Evolutionary conservation across 2,113 vertebrate species (phyloP).

Genomic region (Apodemus speciosus): DNA sequence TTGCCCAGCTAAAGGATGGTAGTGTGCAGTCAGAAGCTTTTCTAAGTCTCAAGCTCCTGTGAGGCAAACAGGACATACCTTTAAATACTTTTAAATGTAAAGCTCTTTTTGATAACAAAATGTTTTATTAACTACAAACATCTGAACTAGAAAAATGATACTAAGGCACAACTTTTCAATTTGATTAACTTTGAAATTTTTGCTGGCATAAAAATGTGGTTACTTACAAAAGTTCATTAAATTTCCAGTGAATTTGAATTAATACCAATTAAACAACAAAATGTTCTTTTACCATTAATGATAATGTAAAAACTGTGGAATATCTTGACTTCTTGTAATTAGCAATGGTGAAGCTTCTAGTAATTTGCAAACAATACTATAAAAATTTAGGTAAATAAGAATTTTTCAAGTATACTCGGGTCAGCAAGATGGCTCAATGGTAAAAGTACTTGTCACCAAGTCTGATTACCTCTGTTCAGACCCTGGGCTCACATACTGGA

Average conservation of each 20-base stretch:
- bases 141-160: conserved; percentile 35
- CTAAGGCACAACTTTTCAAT: not conserved
- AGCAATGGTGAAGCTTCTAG: conserved; percentile 1
- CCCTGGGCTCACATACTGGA: too few species aligned
- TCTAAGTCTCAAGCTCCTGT: not conserved
- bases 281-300: conserved; percentile 6
- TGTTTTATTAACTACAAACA: conserved; percentile 14
- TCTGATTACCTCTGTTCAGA: not conserved
- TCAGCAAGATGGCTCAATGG: not conserved
- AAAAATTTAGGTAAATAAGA: not conserved
- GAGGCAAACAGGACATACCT: not conserved
- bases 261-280: not conserved
- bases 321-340: conserved; percentile 27
- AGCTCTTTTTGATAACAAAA: not conserved
- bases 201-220: conserved; percentile 24
- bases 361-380: conserved; percentile 5
- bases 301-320: not conserved
- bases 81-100: not conserved
- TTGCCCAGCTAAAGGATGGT: not conserved
- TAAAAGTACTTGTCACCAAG: too few species aligned
- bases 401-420: not conserved
- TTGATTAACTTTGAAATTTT: conserved; percentile 20
- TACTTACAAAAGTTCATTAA: conserved; percentile 1
- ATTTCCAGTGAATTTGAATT: not conserved
- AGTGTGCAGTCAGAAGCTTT: not conserved